phyloP scores from a whole-genome alignment of 2,888 invertebrate genomes.

The Ditula angustiorana region DNA sequence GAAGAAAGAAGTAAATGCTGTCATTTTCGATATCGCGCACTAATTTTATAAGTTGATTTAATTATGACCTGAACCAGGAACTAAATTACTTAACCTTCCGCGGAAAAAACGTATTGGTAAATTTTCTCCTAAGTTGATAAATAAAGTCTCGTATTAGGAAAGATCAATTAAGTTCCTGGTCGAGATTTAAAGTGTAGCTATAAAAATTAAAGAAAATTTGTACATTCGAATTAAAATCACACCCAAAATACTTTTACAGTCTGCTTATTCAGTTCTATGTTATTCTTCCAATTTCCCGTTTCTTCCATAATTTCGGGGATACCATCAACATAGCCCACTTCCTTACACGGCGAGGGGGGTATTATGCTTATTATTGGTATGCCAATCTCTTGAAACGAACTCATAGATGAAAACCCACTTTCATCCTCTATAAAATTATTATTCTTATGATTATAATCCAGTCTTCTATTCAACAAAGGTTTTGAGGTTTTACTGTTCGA shows the following conservation, averaged over 20 bases:
- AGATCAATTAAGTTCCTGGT: not conserved
- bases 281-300: slow-evolving; percentile 69
- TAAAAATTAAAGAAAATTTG: slow-evolving; percentile 52
- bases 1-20: too few relatives aligned
- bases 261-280: slow-evolving; percentile 71
- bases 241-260: slow-evolving; percentile 81
- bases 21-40: too few relatives aligned
- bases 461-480: slow-evolving; percentile 53
- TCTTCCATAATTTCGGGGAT: slow-evolving; percentile 61
- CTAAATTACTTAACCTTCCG: too few relatives aligned
- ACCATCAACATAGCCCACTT: slow-evolving; percentile 68
- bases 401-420: slow-evolving; percentile 94
- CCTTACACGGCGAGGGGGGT: slow-evolving; percentile 78
- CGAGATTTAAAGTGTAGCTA: not conserved
- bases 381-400: slow-evolving; percentile 93
- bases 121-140: not conserved
- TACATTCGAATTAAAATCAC: slow-evolving; percentile 56
- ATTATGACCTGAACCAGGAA: too few relatives aligned
- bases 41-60: too few relatives aligned
- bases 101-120: too few relatives aligned
- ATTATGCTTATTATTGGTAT: slow-evolving; percentile 86
- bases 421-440: slow-evolving; percentile 88
- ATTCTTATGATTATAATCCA: slow-evolving; percentile 64
- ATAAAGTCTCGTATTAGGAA: not conserved
- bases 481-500: slow-evolving; percentile 50